Evolutionary conservation across 2,797 vertebrate species (phyloP), one percentile per base, ranked within the genome.

Genomic region (Rhinophrynus dorsalis): DNA sequence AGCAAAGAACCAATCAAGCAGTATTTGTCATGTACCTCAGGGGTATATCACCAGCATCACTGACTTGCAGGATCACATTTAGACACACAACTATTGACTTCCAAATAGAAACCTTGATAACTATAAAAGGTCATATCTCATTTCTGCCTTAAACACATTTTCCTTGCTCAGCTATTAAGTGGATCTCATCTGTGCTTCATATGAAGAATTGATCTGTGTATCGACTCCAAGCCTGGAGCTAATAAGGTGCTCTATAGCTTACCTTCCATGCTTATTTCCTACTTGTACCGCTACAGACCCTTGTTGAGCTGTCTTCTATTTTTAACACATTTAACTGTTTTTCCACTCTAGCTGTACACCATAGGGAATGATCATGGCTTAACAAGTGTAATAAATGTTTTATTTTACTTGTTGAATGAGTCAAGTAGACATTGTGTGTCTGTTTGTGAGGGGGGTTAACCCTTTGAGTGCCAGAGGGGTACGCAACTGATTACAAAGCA

Each of bases 131-230:
- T 44, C 40, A 44, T 44, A 44, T 24, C 20, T 12, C 20, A 23
- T 18, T 23, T 12, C 23, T 24, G 21, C 5, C 20, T 55, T 18
- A 20, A 17, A 33, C 15, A 55, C 29, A 55, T 10, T 8, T 56
- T 37, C 40, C 52, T 33, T 32, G 5, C 17, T 5, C 18, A 35
- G 52, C 30, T 30, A 8, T 5, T 56, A 13, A 56, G 26, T 56
- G 18, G 18, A 56, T 26, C 11, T 58, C 30, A 40, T n/a, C 20
- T 58, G 9, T 26, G 17, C 17, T 44, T 11, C 21, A 26, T 50
- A 58, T n/a, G 20, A 24, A 37, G 12, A 23, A 26, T 58, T 58
- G 33, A 58, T 58, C 35, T 26, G 20, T 24, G 38, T 58, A 58
- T 27, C 23, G 54, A 56, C 13, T 37, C 32, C 20, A 2, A 48